A percentile compares a stretch with the other conserved stretches of the same genome.
Conservation (phyloP, 2,797 vertebrate genomes). For the Takifugu rubripes region DNA sequence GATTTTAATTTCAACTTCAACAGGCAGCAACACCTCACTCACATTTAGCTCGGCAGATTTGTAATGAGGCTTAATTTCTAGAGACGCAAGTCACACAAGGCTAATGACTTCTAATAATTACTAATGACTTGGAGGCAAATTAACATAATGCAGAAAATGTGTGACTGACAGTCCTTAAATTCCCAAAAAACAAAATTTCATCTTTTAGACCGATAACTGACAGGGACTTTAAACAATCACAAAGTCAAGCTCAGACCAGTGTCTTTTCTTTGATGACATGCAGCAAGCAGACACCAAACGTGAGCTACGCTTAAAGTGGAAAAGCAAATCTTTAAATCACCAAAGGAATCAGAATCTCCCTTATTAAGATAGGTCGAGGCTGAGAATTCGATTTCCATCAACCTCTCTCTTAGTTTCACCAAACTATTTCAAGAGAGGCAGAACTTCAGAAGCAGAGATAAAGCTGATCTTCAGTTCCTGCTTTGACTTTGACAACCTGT, state of each 20-base stretch:
- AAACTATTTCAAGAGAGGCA: not conserved
- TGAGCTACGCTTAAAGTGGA: constrained; percentile 4
- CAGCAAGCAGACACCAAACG: constrained; percentile 32
- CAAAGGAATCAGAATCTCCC: not conserved
- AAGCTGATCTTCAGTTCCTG: constrained; percentile 6
- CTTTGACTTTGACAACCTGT: not conserved
- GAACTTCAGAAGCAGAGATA: constrained; percentile 11
- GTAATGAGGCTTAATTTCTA: too few relatives aligned
- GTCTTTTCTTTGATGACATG: constrained; percentile 10
- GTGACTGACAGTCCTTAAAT: too few relatives aligned
- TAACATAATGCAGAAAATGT: too few relatives aligned
- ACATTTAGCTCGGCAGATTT: not conserved
- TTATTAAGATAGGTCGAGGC: not conserved
- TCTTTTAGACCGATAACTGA: too few relatives aligned
- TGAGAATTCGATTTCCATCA: too few relatives aligned
- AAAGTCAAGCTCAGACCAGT: constrained; percentile 11
- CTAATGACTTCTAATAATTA: too few relatives aligned
- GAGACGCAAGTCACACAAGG: too few relatives aligned
- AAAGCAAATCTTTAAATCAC: not conserved
- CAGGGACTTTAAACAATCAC: constrained; percentile 3
- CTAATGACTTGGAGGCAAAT: too few relatives aligned
- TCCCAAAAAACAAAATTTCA: too few relatives aligned
- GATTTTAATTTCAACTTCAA: constrained; percentile 25
- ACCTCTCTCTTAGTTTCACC: too few relatives aligned
- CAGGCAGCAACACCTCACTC: constrained; percentile 14